Base-by-base conservation (phyloP, 2,888 invertebrate genomes). In the Aproaerema taeniolella region DNA sequence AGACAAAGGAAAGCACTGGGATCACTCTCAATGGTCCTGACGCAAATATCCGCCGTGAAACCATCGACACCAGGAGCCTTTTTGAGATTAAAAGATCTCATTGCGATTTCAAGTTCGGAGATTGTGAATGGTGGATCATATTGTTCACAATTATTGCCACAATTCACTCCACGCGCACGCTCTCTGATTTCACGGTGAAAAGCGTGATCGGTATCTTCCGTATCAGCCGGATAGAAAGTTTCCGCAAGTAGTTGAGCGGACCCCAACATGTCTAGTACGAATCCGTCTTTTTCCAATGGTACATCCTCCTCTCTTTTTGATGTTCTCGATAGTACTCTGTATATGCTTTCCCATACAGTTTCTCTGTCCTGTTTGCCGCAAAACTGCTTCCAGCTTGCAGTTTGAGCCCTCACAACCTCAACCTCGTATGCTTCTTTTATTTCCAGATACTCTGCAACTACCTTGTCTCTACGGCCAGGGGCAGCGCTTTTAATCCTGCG, bases 41-140 rank as follows among this genome's bases (percentile, higher is more conserved):
- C 6, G 11, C 32, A 32, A 1, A 32, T 32, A 7, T 32, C 32
- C 6, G 32, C 32, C 7, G 32, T 32, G 11, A 32, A 20, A 1
- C 32, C 32, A 9, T 32, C 32, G 1, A 7, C 10, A 1, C 32
- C 32, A 2, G 32, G 32, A 12, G 32, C 32, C 10, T 32, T 20
- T n/a, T 20, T 20, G 20, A 8, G 20, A 8, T 20, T 20, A 8
- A 20, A 20, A 6, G 20, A 20, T 6, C 20, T 8, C 1, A 17
- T 11, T 7, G 20, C 32, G 10, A n/a, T 1, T n/a, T 2, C 14
- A 2, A 25, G 13, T 14, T 26, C 34, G 1, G 30, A 2, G 3
- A n/a, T 9, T 0, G 50, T 49, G 33, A 50, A 53, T 12, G 39
- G 42, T 9, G 53, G 50, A 24, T 49, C 49, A 31, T 37, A 1